A percentile compares a stretch with the other conserved stretches of the same genome.
Conservation (phyloP, 2,797 vertebrate genomes). For the Bovichtus diacanthus region DNA sequence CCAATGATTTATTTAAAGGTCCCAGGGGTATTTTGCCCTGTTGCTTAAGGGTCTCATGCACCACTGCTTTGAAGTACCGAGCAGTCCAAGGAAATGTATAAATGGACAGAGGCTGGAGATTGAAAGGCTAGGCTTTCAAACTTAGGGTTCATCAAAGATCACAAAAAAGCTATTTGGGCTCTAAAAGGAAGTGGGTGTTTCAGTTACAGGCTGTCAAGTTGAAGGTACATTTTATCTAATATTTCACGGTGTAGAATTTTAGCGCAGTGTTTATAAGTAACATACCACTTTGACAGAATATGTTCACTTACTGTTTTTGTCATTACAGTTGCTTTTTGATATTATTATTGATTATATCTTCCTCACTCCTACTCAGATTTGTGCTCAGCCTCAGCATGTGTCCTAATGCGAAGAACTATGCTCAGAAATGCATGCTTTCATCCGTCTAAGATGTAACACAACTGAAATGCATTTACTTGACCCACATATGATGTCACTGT, state of each 20-base stretch:
- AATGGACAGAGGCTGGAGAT: conserved; percentile 69
- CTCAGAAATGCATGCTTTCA: conserved; percentile 1
- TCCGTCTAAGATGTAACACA: conserved; percentile 5
- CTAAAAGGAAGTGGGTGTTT: conserved; percentile 57
- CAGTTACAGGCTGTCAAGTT: conserved; percentile 36
- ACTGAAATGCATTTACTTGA: conserved; percentile 23
- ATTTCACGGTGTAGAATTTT: conserved; percentile 11
- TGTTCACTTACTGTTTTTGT: neutral
- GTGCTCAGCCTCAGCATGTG: neutral
- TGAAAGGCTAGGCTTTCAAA: conserved; percentile 74
- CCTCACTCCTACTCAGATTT: neutral
- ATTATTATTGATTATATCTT: too few species aligned
- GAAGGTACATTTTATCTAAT: conserved; percentile 30
- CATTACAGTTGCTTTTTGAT: neutral
- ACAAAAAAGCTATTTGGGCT: conserved; percentile 62
- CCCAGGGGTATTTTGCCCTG: conserved; percentile 75
- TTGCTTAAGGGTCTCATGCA: conserved; percentile 77
- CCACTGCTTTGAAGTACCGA: conserved; percentile 76
- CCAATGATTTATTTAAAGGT: conserved; percentile 81
- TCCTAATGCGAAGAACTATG: neutral
- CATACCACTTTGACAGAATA: neutral
- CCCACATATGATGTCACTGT: conserved; percentile 10
- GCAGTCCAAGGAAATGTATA: conserved; percentile 70
- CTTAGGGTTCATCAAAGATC: conserved; percentile 69
- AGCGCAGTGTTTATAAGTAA: neutral